phyloP scores from a whole-genome alignment of 2,113 vertebrate genomes.

The Parus major region DNA sequence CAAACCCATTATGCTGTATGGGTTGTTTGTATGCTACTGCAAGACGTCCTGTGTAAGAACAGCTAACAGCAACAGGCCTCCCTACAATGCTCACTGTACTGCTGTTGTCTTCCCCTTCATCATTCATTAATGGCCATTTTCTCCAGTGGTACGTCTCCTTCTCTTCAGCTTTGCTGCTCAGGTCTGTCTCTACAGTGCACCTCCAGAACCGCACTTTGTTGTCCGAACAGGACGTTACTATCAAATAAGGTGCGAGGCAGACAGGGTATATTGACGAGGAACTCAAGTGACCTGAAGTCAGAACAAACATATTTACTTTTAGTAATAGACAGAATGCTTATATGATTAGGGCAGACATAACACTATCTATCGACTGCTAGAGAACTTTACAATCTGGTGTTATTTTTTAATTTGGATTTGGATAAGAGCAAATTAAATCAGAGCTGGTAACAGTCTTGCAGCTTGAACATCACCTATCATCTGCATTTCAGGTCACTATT shows the following conservation, averaged over 20 bases:
- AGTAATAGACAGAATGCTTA: background rate
- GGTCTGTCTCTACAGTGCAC: slow-evolving; percentile 81
- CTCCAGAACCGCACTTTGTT: slow-evolving; percentile 94
- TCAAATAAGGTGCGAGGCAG: slow-evolving; percentile 94
- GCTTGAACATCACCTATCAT: background rate
- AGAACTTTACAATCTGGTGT: background rate
- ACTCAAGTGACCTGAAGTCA: slow-evolving; percentile 89
- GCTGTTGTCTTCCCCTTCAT: slow-evolving; percentile 89
- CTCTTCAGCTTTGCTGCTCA: slow-evolving; percentile 52
- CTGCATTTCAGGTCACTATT: background rate
- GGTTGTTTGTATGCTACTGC: slow-evolving; percentile 94
- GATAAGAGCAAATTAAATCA: background rate
- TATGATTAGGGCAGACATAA: background rate
- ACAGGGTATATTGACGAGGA: slow-evolving; percentile 99
- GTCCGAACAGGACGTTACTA: slow-evolving; percentile 97
- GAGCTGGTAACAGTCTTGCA: background rate
- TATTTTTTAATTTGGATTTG: background rate
- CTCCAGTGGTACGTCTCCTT: slow-evolving; percentile 86
- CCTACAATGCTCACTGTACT: slow-evolving; percentile 89
- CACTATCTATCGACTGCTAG: background rate
- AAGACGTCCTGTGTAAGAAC: slow-evolving; percentile 94
- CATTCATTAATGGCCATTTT: slow-evolving; percentile 93
- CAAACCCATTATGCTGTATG: slow-evolving; percentile 76
- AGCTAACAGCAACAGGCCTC: slow-evolving; percentile 94
- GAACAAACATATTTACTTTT: background rate